Evolutionary conservation across 2,797 vertebrate species (phyloP).

Genomic region (Arrhamphus sclerolepis): DNA sequence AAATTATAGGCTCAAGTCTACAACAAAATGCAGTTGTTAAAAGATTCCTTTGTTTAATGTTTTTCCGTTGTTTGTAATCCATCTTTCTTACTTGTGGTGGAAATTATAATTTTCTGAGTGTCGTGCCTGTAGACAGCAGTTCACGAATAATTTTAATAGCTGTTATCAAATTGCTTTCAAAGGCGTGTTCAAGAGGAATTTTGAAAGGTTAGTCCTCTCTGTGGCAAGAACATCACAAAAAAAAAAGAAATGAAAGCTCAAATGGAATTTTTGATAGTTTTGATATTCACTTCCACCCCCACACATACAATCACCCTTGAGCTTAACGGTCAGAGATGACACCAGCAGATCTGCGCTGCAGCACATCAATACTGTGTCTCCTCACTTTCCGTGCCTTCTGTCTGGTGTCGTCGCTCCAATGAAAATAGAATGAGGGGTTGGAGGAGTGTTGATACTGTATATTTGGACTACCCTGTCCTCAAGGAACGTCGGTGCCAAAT

Average conservation of each 20-base stretch:
- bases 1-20: constrained; percentile 7
- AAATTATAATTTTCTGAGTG: neutral
- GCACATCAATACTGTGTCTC: constrained; percentile 14
- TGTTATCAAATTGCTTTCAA: constrained; percentile 24
- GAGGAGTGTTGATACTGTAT: constrained; percentile 64
- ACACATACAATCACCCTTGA: constrained; percentile 9
- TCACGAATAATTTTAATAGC: constrained; percentile 14
- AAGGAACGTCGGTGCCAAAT: constrained; percentile 61
- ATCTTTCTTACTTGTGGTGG: constrained; percentile 8
- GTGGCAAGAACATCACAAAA: neutral
- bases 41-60: constrained; percentile 43
- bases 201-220: constrained; percentile 13
- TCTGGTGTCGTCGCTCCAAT: constrained; percentile 45
- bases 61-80: constrained; percentile 21
- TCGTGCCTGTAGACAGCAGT: constrained; percentile 15
- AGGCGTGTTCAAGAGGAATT: constrained; percentile 8
- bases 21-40: constrained; percentile 35
- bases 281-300: constrained; percentile 44
- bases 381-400: constrained; percentile 3
- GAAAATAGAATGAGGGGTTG: constrained; percentile 60
- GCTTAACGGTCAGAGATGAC: constrained; percentile 39
- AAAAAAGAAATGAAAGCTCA: constrained; percentile 54
- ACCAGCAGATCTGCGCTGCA: neutral
- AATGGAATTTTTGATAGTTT: constrained; percentile 43
- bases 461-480: constrained; percentile 69